These are phyloP conservation scores for Euglossa dilemma DNA, from an alignment of 1,140 invertebrate genomes.

Conservation along the genomic window DNA sequence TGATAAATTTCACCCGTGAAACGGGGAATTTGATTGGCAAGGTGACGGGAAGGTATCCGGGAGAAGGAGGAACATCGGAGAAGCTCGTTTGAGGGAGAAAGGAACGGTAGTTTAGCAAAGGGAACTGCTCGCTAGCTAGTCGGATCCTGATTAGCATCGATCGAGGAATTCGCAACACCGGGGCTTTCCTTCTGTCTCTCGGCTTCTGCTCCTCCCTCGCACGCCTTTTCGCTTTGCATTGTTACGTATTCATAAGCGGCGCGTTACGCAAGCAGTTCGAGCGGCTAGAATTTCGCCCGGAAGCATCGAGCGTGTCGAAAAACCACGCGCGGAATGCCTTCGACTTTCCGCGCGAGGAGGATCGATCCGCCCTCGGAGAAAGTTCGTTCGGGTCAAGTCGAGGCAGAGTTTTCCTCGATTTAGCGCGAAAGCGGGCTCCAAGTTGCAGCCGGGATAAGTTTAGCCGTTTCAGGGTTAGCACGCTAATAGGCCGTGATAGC, in stretches of 20 bases:
- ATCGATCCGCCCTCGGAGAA: not conserved
- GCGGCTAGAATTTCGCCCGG: constrained; percentile 38
- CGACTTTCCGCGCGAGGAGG: not conserved
- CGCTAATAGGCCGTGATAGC: too few relatives aligned
- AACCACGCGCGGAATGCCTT: not conserved
- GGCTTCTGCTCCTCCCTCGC: not conserved
- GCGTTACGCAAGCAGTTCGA: constrained; percentile 36
- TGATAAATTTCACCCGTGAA: too few relatives aligned
- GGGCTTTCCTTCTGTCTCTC: constrained; percentile 16
- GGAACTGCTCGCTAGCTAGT: not conserved
- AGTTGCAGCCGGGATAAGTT: too few relatives aligned
- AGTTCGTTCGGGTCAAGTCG: not conserved
- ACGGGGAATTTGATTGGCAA: too few relatives aligned
- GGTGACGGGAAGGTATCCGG: not conserved
- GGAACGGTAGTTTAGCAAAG: not conserved
- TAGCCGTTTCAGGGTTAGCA: too few relatives aligned
- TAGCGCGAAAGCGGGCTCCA: too few relatives aligned
- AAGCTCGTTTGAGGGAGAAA: not conserved
- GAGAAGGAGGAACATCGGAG: not conserved
- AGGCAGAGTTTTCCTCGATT: not conserved
- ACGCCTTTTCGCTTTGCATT: constrained; percentile 16
- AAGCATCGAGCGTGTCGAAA: constrained; percentile 15
- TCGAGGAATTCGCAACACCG: not conserved
- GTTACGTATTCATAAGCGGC: constrained; percentile 42
- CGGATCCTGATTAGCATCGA: constrained; percentile 9